A percentile compares a stretch with the other conserved stretches of the same genome.
These are phyloP conservation scores for Notospermus geniculatus DNA, from an alignment of 1,140 invertebrate genomes.

Conservation along the genomic window DNA sequence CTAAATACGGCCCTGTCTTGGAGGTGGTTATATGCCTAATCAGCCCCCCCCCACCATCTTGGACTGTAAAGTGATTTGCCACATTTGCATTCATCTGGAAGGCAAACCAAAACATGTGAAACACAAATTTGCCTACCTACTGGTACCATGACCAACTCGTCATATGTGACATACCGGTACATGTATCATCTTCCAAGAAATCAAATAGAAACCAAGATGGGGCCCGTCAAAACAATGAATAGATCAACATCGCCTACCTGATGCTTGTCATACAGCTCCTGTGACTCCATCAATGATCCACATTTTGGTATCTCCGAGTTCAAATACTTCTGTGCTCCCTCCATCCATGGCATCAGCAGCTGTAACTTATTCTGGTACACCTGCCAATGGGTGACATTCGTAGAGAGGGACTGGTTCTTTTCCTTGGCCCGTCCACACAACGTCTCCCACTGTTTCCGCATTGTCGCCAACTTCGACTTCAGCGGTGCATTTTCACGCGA, in stretches of 20 bases:
- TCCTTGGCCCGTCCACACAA: slow-evolving; percentile 58
- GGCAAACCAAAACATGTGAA: no score
- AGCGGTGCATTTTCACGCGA: slow-evolving; percentile 48
- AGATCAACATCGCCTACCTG: slow-evolving; percentile 47
- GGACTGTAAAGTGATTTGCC: no score
- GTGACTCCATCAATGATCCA: slow-evolving; percentile 71
- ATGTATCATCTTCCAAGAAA: no score
- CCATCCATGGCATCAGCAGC: slow-evolving; percentile 83
- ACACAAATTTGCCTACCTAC: no score
- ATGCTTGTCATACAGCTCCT: slow-evolving; percentile 65
- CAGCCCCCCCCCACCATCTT: no score
- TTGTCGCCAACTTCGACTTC: slow-evolving; percentile 44
- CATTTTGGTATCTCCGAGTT: slow-evolving; percentile 65
- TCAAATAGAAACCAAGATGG: no score
- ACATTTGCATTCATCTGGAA: no score
- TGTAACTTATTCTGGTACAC: slow-evolving; percentile 76
- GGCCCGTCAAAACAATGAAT: no score
- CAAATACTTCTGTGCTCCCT: slow-evolving; percentile 77
- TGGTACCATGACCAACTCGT: no score
- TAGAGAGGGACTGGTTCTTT: slow-evolving; percentile 69
- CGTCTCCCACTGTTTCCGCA: slow-evolving; percentile 49
- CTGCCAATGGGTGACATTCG: slow-evolving; percentile 80
- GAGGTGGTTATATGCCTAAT: no score
- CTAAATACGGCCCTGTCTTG: no score
- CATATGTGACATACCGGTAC: no score